Percentiles rank a stretch among this genome's conserved stretches.
Conservation (phyloP, 2,113 vertebrate genomes). For the Psilopogon haemacephalus region DNA sequence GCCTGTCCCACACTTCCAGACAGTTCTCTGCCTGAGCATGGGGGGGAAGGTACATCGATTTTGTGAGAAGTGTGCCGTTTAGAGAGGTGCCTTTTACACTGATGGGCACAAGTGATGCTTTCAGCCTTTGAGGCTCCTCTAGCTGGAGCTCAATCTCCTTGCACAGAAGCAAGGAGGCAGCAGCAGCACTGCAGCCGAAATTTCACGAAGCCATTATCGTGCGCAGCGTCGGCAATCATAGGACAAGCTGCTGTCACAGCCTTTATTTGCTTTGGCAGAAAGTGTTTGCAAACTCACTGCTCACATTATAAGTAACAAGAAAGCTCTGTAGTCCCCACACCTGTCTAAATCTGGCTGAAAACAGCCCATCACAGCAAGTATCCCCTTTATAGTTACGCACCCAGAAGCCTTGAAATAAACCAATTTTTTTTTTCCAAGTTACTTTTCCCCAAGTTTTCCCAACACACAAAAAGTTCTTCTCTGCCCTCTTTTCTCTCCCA, state of each 20-base stretch:
- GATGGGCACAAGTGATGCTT: neutral
- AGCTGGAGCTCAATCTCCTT: neutral
- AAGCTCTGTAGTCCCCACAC: neutral
- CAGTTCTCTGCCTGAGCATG: fast-evolving
- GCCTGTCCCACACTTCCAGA: neutral
- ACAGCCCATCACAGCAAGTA: neutral
- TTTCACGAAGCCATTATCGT: neutral
- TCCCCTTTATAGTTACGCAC: neutral
- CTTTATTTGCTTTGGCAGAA: neutral
- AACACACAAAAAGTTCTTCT: neutral
- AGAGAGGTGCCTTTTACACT: neutral
- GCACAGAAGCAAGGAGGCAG: neutral
- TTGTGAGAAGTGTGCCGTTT: neutral
- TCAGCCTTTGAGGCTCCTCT: neutral
- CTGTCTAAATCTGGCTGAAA: neutral
- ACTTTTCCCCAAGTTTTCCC: neutral
- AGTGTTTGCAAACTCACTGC: neutral
- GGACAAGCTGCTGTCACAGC: neutral
- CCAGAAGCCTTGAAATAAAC: neutral
- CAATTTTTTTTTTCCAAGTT: neutral
- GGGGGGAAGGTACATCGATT: fast-evolving
- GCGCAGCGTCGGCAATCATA: fast-evolving
- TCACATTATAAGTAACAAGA: neutral
- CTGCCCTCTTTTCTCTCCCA: fast-evolving
- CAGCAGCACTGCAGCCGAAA: neutral